Evolutionary conservation across 1,140 invertebrate species (phyloP), one percentile per base, ranked within the genome.

Genomic region (Diachasmimorpha longicaudata): DNA sequence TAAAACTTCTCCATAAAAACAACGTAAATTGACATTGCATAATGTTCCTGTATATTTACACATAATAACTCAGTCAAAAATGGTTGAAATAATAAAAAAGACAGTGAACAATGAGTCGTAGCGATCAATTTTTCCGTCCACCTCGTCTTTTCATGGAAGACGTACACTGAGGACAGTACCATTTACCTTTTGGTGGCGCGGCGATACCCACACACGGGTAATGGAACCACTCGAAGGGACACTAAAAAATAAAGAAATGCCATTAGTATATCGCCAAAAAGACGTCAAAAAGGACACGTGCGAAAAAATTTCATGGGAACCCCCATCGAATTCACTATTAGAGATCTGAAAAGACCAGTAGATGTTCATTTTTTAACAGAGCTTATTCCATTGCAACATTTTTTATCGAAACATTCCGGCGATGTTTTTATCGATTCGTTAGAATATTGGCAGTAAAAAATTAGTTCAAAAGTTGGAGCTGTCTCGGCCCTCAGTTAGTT

Each of bases 221-320:
- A 90, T 99, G 98, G 90, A 99, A 99, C 98, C 98, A 99, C 88
- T 99, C 97, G 80, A 96, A 96, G 13, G 96, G 96, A 90, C 98
- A 99, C 95, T 97, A 89, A 74, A 92, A 91, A 71, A 77, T 79
- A 82, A 70, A 82, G 72, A 77, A 76, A 10, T 74, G 25, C 42
- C 48, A 52, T 52, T 4, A 52, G 69, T 73, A 21, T 66, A n/a
- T 55, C 31, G 31, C 6, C 82, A 76, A 23, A 19, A 74, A 78
- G 80, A 78, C 31, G 6, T 3, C 31, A 31, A 31, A 2, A 31
- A 6, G 6, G 31, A 31, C 31, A 31, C 31, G 31, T 6, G 6
- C 31, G 2, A 2, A 31, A 31, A 31, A 31, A 31, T 31, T 31
- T 31, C 31, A 31, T 31, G 2, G 6, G 6, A 31, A 31, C 2